Percentiles rank a stretch among this genome's conserved stretches.
These are phyloP conservation scores for Pyralis farinalis DNA, from an alignment of 2,888 invertebrate species.

Conservation along the genomic window DNA sequence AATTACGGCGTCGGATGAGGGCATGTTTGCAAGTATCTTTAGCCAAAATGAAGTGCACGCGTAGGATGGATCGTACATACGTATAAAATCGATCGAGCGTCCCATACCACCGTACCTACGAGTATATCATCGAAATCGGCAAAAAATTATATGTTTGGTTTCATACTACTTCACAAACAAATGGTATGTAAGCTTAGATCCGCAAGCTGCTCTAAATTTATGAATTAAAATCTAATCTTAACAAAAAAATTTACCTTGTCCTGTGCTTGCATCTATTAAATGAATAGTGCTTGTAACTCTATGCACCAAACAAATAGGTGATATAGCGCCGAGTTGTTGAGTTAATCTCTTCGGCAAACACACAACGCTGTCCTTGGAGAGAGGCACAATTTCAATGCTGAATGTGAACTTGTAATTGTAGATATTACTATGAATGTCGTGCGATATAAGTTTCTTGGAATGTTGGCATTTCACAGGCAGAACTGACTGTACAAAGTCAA, in stretches of 20 bases:
- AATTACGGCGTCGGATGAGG: too few species aligned
- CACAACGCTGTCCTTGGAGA: constrained; percentile 96
- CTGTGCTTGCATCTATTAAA: constrained; percentile 94
- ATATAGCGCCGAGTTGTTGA: constrained; percentile 92
- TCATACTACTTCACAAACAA: too few species aligned
- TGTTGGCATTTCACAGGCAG: constrained; percentile 93
- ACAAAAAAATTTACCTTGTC: constrained; percentile 86
- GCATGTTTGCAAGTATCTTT: too few species aligned
- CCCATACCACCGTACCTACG: too few species aligned
- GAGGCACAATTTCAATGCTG: constrained; percentile 96
- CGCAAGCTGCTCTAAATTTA: too few species aligned
- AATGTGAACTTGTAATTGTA: constrained; percentile 98
- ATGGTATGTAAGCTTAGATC: too few species aligned
- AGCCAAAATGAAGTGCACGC: too few species aligned
- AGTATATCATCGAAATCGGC: too few species aligned
- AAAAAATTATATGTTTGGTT: too few species aligned
- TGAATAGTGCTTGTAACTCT: constrained; percentile 95
- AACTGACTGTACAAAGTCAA: constrained; percentile 94
- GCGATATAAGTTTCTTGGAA: constrained; percentile 97
- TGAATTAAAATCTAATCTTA: too few species aligned
- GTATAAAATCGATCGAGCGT: too few species aligned
- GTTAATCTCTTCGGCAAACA: constrained; percentile 94
- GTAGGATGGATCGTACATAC: too few species aligned
- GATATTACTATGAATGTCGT: constrained; percentile 97
- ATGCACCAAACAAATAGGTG: constrained; percentile 92